Base-by-base conservation (phyloP, 2,797 vertebrate species). In the Sphenodon punctatus region DNA sequence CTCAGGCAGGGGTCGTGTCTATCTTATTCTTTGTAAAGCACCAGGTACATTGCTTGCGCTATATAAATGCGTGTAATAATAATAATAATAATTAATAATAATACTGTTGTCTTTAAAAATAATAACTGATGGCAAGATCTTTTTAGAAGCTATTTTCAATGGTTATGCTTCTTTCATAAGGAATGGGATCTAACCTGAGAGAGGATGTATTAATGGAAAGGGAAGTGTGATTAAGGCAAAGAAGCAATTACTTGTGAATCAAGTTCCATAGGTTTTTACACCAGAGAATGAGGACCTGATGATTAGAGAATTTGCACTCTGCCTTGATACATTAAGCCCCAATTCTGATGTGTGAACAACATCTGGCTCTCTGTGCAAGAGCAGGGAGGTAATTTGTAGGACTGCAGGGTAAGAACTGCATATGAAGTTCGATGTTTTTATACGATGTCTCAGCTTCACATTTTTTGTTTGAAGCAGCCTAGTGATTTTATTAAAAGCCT, bases 181-280 rank as follows among this genome's bases (percentile, higher is more conserved):
- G 19, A 30, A 55, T 20, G 30, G 32, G n/a, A 2, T 5, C 30
- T 32, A 78, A 0, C 0, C 16, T 58, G 14, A 58, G 34, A 49
- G 27, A 13, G 10, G 48, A 0, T 7, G 59, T 1, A 14, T 46
- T 43, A 43, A 32, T 20, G 70, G 49, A 0, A 0, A 45, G 27
- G 15, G 9, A 55, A 27, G 17, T 55, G 27, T 19, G 27, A 55
- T 32, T 55, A 32, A 16, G 30, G 9, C 4, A 5, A 19, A 55
- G 17, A 55, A 32, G 27, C 30, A 55, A 55, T 5, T 20, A 32
- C 16, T 10, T 32, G 53, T 17, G 32, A 55, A 13, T n/a, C 25
- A n/a, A 49, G 12, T 49, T 49, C 48, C 48, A 55, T 32, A 32
- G 27, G 51, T 32, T 55, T 30, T 32, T 55, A 27, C 53, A 55